These are phyloP conservation scores for Eumeta japonica DNA, from an alignment of 1,140 invertebrate species.

Conservation along the genomic window DNA sequence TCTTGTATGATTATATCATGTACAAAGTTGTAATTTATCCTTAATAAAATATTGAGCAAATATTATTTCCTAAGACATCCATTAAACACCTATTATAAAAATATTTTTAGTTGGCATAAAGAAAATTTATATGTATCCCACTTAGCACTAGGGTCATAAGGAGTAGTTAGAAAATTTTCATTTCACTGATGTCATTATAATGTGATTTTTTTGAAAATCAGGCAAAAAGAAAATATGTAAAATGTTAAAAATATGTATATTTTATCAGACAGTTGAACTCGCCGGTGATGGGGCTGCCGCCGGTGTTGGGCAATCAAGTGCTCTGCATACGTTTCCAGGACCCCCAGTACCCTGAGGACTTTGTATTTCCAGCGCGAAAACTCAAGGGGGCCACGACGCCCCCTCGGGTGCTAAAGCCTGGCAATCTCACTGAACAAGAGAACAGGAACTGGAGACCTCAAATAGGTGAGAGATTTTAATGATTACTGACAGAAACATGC, in stretches of 20 bases:
- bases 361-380: conserved; percentile 75
- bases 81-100: no score
- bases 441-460: conserved; percentile 70
- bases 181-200: no score
- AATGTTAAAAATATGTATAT: no score
- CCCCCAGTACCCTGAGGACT: conserved; percentile 74
- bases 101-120: no score
- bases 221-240: conserved; percentile 1
- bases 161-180: no score
- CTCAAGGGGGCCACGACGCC: conserved; percentile 72
- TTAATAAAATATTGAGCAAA: no score
- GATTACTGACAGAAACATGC: no score
- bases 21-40: no score
- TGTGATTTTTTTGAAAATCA: no score
- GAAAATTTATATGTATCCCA: no score
- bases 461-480: conserved; percentile 61
- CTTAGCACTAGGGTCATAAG: not conserved
- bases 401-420: conserved; percentile 75
- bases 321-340: conserved; percentile 77
- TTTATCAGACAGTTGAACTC: conserved; percentile 62
- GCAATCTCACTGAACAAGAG: conserved; percentile 69
- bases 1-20: no score
- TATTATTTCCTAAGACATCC: no score
- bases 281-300: conserved; percentile 67
- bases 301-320: conserved; percentile 60